Conservation (phyloP, 2,888 invertebrate species). For the Pseudococcus jackbeardsleyi region DNA sequence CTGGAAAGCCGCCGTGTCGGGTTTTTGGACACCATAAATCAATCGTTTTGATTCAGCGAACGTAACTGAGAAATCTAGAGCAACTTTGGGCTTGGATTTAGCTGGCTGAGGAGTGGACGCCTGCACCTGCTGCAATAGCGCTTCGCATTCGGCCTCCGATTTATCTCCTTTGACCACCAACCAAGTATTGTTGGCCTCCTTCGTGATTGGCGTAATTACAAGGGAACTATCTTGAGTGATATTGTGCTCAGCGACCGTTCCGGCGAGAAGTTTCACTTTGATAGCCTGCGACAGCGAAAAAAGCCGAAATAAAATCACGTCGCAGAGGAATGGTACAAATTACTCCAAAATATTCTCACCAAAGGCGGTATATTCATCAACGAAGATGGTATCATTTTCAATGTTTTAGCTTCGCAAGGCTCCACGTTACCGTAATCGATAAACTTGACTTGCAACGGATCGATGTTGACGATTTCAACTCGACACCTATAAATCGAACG, state of each 20-base stretch:
- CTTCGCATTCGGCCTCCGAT: background rate
- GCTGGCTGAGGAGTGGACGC: background rate
- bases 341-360: background rate
- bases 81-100: background rate
- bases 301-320: background rate
- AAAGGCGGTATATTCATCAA: background rate
- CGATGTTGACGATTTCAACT: background rate
- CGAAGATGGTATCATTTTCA: background rate
- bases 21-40: background rate
- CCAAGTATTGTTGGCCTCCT: background rate
- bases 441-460: background rate
- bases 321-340: background rate
- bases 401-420: background rate
- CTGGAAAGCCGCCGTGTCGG: too few species aligned
- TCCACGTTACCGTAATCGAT: conserved; percentile 13
- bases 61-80: background rate
- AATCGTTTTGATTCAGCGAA: background rate
- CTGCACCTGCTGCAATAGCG: background rate
- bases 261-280: background rate
- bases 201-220: background rate
- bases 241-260: background rate
- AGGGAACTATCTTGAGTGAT: background rate
- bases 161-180: background rate
- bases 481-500: conserved; percentile 12
- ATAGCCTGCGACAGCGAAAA: background rate